These are phyloP conservation scores for Erythrocercus mccallii DNA, from an alignment of 2,113 vertebrate genomes.

Conservation along the genomic window DNA sequence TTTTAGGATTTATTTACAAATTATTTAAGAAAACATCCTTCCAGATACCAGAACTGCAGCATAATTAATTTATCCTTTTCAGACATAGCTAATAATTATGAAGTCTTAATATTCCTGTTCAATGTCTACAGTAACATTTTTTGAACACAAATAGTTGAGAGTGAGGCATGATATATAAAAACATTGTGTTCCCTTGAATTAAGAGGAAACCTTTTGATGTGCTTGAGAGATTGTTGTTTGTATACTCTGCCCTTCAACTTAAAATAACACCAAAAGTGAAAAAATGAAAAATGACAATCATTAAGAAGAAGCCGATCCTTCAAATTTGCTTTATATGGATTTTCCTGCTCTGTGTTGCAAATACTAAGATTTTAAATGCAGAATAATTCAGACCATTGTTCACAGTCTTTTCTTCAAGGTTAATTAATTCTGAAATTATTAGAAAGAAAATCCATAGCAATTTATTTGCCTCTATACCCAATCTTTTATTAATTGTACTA, in stretches of 20 bases:
- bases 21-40: neutral
- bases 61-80: neutral
- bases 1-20: neutral
- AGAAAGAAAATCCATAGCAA: neutral
- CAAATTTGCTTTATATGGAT: slow-evolving; percentile 4
- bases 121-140: neutral
- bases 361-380: neutral
- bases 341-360: neutral
- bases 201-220: neutral
- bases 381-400: neutral
- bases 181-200: neutral
- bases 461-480: neutral
- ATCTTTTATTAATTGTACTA: neutral
- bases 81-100: neutral
- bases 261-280: neutral
- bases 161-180: neutral
- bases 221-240: neutral
- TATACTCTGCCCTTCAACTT: slow-evolving; percentile 20
- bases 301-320: slow-evolving; percentile 10
- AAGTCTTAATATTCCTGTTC: neutral
- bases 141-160: neutral
- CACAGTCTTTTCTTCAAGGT: neutral
- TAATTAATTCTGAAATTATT: neutral
- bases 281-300: slow-evolving; percentile 42
- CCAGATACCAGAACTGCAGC: neutral